phyloP scores from a whole-genome alignment of 30 jellyfish, hydroid and myxozoan genomes.

The Turritopsis dohrnii region DNA sequence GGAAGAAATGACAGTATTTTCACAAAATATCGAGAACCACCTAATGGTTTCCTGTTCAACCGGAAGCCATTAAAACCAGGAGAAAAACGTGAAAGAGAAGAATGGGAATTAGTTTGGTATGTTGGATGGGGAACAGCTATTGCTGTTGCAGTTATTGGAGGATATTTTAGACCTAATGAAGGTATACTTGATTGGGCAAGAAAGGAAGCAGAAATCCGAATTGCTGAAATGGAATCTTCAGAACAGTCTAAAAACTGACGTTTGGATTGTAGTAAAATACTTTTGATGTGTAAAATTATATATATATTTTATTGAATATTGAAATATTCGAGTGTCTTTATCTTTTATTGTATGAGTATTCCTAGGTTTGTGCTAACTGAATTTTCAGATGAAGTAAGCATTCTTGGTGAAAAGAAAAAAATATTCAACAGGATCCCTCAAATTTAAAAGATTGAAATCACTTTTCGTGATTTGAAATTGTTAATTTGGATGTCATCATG shows the following conservation, averaged over 20 bases:
- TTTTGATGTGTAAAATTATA: neutral
- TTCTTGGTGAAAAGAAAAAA: too few relatives aligned
- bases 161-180: constrained; percentile 35
- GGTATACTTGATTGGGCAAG: constrained; percentile 33
- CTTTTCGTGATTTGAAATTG: too few relatives aligned
- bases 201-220: constrained; percentile 41
- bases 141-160: constrained; percentile 20
- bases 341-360: neutral
- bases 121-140: constrained; percentile 59
- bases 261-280: neutral
- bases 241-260: constrained; percentile 10
- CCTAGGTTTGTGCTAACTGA: neutral
- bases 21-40: constrained; percentile 96
- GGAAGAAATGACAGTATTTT: constrained; percentile 70
- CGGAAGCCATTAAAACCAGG: constrained; percentile 96
- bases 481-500: too few relatives aligned
- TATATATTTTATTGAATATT: too few relatives aligned
- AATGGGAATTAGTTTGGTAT: constrained; percentile 82
- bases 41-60: constrained; percentile 92
- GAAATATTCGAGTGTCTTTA: neutral
- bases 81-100: constrained; percentile 79
- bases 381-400: too few relatives aligned
- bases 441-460: too few relatives aligned
- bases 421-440: too few relatives aligned
- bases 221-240: constrained; percentile 45